phyloP scores from a whole-genome alignment of 2,113 vertebrate species.

The Amazona vittata region DNA sequence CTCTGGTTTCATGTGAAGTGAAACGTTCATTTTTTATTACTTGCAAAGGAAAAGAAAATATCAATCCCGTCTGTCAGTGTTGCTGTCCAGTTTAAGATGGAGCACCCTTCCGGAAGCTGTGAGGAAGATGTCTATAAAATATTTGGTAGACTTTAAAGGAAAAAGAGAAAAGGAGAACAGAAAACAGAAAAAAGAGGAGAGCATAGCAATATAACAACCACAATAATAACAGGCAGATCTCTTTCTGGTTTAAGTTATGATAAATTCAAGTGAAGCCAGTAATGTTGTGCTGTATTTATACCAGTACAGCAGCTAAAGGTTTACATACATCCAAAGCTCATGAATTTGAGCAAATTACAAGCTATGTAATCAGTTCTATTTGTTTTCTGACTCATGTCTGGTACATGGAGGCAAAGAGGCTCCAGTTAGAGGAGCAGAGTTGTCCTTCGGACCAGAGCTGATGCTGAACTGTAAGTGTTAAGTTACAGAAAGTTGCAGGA shows the following conservation, averaged over 20 bases:
- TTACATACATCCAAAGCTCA: background rate
- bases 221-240: background rate
- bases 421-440: background rate
- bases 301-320: background rate
- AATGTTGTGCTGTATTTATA: background rate
- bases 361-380: slow-evolving; percentile 32
- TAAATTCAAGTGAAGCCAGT: background rate
- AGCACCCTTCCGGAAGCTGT: slow-evolving; percentile 46
- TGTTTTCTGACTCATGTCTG: slow-evolving; percentile 55
- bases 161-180: background rate
- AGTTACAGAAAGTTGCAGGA: background rate
- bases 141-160: slow-evolving; percentile 32
- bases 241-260: slow-evolving; percentile 25
- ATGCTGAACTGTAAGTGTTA: background rate
- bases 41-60: slow-evolving; percentile 60
- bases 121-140: slow-evolving; percentile 57
- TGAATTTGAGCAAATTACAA: slow-evolving; percentile 10
- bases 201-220: background rate
- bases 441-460: background rate
- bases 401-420: background rate
- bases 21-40: slow-evolving; percentile 63
- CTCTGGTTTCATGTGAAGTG: slow-evolving; percentile 47
- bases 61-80: slow-evolving; percentile 36
- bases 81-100: slow-evolving; percentile 57
- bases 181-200: background rate